Evolutionary conservation across 2,113 vertebrate genomes (phyloP).

Genomic region (Eurypyga helias): DNA sequence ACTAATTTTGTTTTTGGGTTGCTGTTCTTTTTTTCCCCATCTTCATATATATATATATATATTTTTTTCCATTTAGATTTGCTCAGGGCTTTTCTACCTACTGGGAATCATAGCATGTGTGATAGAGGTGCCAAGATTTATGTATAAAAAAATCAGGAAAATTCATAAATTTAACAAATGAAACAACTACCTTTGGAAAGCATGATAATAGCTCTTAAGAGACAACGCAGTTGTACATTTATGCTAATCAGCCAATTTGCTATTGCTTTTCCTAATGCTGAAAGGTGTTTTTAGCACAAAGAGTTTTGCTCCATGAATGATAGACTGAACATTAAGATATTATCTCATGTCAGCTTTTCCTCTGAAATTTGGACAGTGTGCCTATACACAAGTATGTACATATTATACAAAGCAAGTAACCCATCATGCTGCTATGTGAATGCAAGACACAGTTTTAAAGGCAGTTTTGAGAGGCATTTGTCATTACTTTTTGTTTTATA

Average conservation of each 20-base stretch:
- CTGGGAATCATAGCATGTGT: conserved; percentile 54
- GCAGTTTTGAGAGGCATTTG: neutral
- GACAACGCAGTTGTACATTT: conserved; percentile 38
- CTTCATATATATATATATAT: too few relatives aligned
- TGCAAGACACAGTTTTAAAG: neutral
- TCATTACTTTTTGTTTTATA: neutral
- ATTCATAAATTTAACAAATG: conserved; percentile 50
- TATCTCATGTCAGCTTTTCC: neutral
- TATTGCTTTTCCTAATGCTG: conserved; percentile 54
- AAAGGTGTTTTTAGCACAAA: conserved; percentile 39
- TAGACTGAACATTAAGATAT: conserved; percentile 13
- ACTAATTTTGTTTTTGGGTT: conserved; percentile 57
- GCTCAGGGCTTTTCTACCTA: conserved; percentile 57
- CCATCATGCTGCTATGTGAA: neutral
- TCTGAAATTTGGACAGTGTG: neutral
- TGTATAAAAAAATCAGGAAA: conserved; percentile 49
- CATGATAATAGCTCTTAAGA: conserved; percentile 53
- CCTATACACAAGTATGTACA: neutral
- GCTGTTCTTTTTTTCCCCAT: neutral
- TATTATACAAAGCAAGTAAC: neutral
- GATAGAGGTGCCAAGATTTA: conserved; percentile 60
- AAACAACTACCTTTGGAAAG: conserved; percentile 59
- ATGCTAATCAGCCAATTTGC: conserved; percentile 66
- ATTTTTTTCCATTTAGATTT: conserved; percentile 66
- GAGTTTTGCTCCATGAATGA: conserved; percentile 32